These are phyloP conservation scores for Elephas maximus DNA, from an alignment of 2,113 vertebrate species.

Conservation along the genomic window DNA sequence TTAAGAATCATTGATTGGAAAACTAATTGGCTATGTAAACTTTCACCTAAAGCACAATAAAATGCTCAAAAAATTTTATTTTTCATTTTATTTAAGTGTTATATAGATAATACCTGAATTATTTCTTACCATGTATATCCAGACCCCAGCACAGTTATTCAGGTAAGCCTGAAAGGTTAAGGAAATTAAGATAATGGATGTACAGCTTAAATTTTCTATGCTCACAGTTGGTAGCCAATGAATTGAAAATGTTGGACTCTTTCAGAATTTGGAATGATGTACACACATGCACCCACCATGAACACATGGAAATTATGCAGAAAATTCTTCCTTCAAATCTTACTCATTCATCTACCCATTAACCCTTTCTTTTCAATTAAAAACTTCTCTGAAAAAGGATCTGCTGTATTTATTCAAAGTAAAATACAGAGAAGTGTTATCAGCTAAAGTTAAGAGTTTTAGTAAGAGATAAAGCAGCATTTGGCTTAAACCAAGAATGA, in stretches of 20 bases:
- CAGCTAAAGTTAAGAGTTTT: slow-evolving; percentile 40
- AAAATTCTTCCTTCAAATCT: background rate
- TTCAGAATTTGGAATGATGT: slow-evolving; percentile 36
- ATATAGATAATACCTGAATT: slow-evolving; percentile 14
- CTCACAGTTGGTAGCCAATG: background rate
- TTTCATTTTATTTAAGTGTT: background rate
- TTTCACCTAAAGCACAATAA: no score
- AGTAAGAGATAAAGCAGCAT: background rate
- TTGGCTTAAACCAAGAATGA: slow-evolving; percentile 25
- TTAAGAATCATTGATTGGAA: no score
- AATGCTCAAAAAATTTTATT: no score
- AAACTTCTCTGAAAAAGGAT: slow-evolving; percentile 46
- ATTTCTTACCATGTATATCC: background rate
- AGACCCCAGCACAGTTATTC: background rate
- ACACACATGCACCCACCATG: background rate
- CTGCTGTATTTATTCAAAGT: slow-evolving; percentile 38
- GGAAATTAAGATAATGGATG: background rate
- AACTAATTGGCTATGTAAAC: no score
- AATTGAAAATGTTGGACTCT: background rate
- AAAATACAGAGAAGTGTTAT: slow-evolving; percentile 35
- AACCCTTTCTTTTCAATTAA: background rate
- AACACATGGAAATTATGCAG: slow-evolving; percentile 3
- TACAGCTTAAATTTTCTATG: background rate
- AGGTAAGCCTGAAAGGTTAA: slow-evolving; percentile 14
- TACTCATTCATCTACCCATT: background rate